phyloP scores from a whole-genome alignment of 2,113 vertebrate species.

The Platichthys flesus region DNA sequence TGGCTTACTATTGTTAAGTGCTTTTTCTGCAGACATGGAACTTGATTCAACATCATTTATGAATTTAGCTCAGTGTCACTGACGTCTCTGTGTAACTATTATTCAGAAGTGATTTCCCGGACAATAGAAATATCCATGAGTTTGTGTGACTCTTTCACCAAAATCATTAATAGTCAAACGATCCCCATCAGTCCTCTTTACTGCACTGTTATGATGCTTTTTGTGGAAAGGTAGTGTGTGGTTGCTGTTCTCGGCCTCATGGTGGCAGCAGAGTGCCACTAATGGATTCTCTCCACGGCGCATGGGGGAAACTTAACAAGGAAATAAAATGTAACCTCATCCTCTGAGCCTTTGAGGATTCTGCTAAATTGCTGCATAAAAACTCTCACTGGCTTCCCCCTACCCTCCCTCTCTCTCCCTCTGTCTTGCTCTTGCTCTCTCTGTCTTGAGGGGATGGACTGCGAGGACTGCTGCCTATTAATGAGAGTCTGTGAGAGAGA shows the following conservation, averaged over 20 bases:
- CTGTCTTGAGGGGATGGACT: conserved; percentile 64
- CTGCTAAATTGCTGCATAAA: conserved; percentile 68
- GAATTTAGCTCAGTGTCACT: too few relatives aligned
- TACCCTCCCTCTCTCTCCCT: background rate
- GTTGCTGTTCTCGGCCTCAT: conserved; percentile 44
- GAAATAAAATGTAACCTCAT: conserved; percentile 75
- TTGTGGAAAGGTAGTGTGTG: background rate
- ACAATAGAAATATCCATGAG: too few relatives aligned
- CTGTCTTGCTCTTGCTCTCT: conserved; percentile 15
- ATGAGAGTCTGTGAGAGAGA: conserved; percentile 74
- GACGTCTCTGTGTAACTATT: too few relatives aligned
- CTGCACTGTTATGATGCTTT: background rate
- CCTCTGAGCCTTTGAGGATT: conserved; percentile 69
- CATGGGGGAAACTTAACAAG: conserved; percentile 52
- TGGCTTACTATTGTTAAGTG: too few relatives aligned
- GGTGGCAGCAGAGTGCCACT: conserved; percentile 74
- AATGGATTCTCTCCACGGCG: conserved; percentile 2
- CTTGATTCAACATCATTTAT: too few relatives aligned
- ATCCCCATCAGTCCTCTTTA: background rate
- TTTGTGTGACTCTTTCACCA: too few relatives aligned
- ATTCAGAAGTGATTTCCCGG: too few relatives aligned
- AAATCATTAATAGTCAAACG: too few relatives aligned
- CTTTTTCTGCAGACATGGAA: too few relatives aligned
- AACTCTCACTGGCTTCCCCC: conserved; percentile 40
- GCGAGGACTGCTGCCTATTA: conserved; percentile 73